Evolutionary conservation across 1,140 invertebrate species (phyloP), one percentile per base, ranked within the genome.

Genomic region (Ooceraea biroi): DNA sequence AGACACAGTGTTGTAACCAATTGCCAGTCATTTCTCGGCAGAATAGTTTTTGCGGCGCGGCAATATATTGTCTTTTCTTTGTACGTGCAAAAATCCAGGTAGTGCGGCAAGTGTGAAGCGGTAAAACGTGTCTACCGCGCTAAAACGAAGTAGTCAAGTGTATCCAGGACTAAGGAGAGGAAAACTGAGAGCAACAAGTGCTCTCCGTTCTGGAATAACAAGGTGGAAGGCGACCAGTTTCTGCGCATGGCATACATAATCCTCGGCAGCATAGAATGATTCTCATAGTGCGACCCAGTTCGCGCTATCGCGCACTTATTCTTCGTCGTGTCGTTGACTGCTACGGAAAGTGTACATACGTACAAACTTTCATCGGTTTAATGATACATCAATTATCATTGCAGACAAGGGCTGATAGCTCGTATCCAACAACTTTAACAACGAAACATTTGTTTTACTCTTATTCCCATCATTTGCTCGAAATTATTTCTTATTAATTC

Each of bases 281-380:
- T 88, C 89, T 85, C 89, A 91, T 82, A 85, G 78, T 41, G 69
- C 83, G 85, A 88, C 88, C 89, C 57, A 88, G 87, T 91, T 90
- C 41, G 60, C 57, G 71, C 41, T 27, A 48, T 25, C 41, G 52
- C 61, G 71, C 63, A 44, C 65, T 65, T 82, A 86, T 89, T 71
- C 71, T 84, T 63, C 68, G 57, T 77, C 65, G 50, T 85, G 85
- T 80, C 83, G 89, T 89, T 90, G 88, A 88, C 76, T 88, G 77
- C 55, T 71, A 50, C 69, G 73, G 55, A 66, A 80, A 84, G 30
- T 76, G n/a, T 61, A 44, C 68, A 63, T 76, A 55, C 63, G 44
- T 58, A 52, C 19, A 58, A 77, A 25, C 71, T 84, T 86, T 86
- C 60, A 36, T 84, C 44, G 8, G 58, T 27, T 57, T 41, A 82